Conservation (phyloP, 2,113 vertebrate species). For the Acrocephalus kingi region DNA sequence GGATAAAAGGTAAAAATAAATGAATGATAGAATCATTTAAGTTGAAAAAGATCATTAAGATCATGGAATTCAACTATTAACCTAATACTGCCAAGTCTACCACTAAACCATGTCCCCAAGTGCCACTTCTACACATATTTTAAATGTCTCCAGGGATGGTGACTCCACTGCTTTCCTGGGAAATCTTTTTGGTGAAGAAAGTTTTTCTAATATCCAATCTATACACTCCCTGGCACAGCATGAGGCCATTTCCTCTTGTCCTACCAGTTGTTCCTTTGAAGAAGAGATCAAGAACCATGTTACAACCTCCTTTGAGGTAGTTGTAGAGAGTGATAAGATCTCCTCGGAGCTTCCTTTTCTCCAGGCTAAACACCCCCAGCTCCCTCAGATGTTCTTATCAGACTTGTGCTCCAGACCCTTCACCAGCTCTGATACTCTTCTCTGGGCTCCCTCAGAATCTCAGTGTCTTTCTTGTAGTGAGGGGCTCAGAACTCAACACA, state of each 20-base stretch:
- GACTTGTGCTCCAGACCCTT: neutral
- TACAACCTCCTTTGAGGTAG: neutral
- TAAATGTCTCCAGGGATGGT: neutral
- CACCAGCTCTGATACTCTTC: neutral
- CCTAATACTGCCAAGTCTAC: neutral
- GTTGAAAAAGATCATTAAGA: neutral
- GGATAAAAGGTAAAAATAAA: neutral
- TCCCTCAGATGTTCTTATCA: neutral
- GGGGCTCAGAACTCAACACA: neutral
- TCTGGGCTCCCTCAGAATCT: neutral
- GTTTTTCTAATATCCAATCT: neutral
- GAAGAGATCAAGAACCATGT: fast-evolving
- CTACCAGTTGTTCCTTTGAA: neutral
- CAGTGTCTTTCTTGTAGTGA: neutral
- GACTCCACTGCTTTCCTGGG: neutral
- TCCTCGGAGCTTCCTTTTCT: neutral
- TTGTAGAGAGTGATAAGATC: fast-evolving
- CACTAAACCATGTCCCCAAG: neutral
- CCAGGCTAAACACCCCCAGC: fast-evolving
- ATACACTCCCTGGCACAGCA: neutral
- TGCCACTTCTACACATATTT: fast-evolving
- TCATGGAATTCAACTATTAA: neutral
- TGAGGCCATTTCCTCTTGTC: neutral
- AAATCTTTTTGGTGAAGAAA: neutral
- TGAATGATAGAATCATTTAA: neutral